Evolutionary conservation across 92 coral and sea anemone species (phyloP).

Genomic region (Bergia sp.): DNA sequence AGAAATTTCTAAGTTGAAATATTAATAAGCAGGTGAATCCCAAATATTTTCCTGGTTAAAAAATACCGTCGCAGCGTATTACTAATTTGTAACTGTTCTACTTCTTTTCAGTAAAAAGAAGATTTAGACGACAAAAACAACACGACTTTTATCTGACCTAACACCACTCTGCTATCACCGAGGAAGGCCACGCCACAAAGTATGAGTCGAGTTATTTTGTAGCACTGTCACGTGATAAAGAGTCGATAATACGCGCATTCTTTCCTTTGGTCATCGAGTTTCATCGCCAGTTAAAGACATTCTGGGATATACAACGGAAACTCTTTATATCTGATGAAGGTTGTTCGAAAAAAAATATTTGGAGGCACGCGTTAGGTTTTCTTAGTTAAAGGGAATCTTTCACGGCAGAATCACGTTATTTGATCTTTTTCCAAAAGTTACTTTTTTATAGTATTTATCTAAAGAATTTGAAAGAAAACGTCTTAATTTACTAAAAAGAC

Average conservation of each 20-base stretch:
- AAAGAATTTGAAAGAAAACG: too few species aligned
- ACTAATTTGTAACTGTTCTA: background rate
- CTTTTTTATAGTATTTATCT: too few species aligned
- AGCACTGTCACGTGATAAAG: background rate
- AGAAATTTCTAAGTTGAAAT: background rate
- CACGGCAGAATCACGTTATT: too few species aligned
- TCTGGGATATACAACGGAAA: background rate
- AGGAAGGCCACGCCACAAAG: too few species aligned
- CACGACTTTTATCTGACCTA: background rate
- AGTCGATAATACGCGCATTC: background rate
- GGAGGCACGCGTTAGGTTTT: too few species aligned
- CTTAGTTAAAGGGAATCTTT: too few species aligned
- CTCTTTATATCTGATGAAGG: too few species aligned
- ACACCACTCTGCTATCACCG: too few species aligned
- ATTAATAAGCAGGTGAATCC: background rate
- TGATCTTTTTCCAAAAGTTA: too few species aligned
- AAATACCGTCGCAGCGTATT: background rate
- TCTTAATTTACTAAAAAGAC: too few species aligned
- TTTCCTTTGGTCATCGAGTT: too few species aligned
- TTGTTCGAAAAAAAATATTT: too few species aligned
- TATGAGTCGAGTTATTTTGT: background rate
- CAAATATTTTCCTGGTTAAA: background rate
- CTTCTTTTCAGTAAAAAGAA: conserved; percentile 16
- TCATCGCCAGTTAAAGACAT: background rate
- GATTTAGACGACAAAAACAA: conserved; percentile 4